These are phyloP conservation scores for Eleginops maclovinus DNA, from an alignment of 2,113 vertebrate species.

Conservation along the genomic window DNA sequence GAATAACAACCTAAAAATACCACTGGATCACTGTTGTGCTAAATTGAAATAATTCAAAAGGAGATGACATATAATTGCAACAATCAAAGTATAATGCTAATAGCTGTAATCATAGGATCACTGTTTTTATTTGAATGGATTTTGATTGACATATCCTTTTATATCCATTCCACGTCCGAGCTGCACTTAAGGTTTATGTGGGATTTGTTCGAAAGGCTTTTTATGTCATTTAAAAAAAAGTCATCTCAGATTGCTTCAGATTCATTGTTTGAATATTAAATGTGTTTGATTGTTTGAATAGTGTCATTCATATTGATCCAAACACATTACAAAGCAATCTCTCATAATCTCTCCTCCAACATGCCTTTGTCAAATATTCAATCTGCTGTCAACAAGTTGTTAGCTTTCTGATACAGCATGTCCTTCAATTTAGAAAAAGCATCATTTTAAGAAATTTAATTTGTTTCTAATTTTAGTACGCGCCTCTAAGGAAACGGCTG, in stretches of 20 bases:
- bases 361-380: constrained; percentile 35
- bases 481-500: constrained; percentile 5
- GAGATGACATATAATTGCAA: constrained; percentile 48
- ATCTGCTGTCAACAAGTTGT: constrained; percentile 36
- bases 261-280: constrained; percentile 3
- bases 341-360: constrained; percentile 51
- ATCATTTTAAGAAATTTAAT: constrained; percentile 49
- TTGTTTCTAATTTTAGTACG: constrained; percentile 48
- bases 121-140: constrained; percentile 3
- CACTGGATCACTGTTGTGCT: constrained; percentile 14
- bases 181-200: not conserved
- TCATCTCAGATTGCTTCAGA: constrained; percentile 14
- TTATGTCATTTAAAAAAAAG: not conserved
- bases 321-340: constrained; percentile 41
- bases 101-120: constrained; percentile 35
- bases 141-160: constrained; percentile 28
- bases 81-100: constrained; percentile 56
- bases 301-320: constrained; percentile 29
- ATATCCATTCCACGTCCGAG: constrained; percentile 12
- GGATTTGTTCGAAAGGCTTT: not conserved
- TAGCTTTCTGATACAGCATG: constrained; percentile 22
- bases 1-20: constrained; percentile 53
- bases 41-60: constrained; percentile 33
- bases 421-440: constrained; percentile 29
- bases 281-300: constrained; percentile 28